phyloP scores from a whole-genome alignment of 23 tunicate species.

The Ascidia mentula region DNA sequence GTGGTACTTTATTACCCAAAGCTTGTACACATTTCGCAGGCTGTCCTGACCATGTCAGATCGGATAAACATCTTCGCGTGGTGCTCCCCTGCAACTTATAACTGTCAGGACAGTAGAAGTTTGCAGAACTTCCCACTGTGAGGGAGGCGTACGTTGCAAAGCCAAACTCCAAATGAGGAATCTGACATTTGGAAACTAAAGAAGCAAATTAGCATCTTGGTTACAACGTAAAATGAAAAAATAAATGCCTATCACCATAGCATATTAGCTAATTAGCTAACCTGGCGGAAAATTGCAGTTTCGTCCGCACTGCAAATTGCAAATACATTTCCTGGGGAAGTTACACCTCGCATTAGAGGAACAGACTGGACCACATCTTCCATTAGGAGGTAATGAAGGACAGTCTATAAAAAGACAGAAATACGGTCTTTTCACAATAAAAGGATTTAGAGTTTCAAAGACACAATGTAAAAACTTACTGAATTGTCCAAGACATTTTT shows the following conservation, averaged over 20 bases:
- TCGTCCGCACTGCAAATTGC: neutral
- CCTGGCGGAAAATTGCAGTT: neutral
- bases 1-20: neutral
- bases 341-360: neutral
- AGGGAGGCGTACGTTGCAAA: neutral
- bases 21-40: constrained; percentile 28
- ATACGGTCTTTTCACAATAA: too few relatives aligned
- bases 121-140: neutral
- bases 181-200: neutral
- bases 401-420: too few relatives aligned
- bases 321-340: neutral
- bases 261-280: neutral
- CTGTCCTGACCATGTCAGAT: constrained; percentile 40
- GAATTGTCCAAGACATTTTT: too few relatives aligned
- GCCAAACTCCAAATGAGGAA: neutral
- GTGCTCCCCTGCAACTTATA: constrained; percentile 27
- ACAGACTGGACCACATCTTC: neutral
- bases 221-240: neutral
- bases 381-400: neutral
- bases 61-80: constrained; percentile 25
- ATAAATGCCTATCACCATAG: too few relatives aligned
- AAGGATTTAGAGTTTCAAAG: neutral
- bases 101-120: constrained; percentile 33
- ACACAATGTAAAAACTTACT: too few relatives aligned
- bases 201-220: too few relatives aligned